These are phyloP conservation scores for Urocyon cinereoargenteus DNA, from an alignment of 2,797 vertebrate genomes.

Conservation along the genomic window DNA sequence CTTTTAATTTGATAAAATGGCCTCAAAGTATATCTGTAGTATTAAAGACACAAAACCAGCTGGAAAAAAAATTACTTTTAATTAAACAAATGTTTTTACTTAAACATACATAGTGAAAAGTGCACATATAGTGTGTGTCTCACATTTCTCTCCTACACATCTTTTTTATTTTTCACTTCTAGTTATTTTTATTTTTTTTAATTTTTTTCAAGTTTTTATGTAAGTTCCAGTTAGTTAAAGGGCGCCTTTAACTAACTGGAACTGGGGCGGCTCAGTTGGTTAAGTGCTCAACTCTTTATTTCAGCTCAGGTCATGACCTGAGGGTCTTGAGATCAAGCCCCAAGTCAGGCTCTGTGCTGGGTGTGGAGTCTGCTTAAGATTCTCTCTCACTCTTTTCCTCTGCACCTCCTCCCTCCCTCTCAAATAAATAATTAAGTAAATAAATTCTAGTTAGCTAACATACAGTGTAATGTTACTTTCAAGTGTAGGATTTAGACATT, in stretches of 20 bases:
- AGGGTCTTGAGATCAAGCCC: neutral
- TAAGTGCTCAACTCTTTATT: neutral
- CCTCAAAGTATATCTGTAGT: neutral
- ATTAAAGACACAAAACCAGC: constrained; percentile 6
- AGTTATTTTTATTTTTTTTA: neutral
- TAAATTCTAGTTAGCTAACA: neutral
- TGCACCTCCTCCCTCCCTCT: neutral
- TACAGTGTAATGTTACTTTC: neutral
- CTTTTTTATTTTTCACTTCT: neutral
- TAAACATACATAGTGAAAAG: neutral
- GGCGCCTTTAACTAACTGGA: too few species aligned
- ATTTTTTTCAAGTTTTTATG: neutral
- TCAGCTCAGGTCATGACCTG: neutral
- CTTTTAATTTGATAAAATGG: neutral
- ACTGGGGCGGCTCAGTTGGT: neutral
- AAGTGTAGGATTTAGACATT: neutral
- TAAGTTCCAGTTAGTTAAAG: neutral
- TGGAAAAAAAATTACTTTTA: constrained; percentile 14
- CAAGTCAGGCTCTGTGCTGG: neutral
- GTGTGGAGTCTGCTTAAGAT: neutral
- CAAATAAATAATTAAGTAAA: too few species aligned
- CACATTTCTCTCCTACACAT: neutral
- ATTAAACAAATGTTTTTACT: neutral
- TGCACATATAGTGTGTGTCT: neutral
- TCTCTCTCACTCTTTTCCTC: neutral